Evolutionary conservation across 2,797 vertebrate species (phyloP).

Genomic region (Notoglanidium macrostoma): DNA sequence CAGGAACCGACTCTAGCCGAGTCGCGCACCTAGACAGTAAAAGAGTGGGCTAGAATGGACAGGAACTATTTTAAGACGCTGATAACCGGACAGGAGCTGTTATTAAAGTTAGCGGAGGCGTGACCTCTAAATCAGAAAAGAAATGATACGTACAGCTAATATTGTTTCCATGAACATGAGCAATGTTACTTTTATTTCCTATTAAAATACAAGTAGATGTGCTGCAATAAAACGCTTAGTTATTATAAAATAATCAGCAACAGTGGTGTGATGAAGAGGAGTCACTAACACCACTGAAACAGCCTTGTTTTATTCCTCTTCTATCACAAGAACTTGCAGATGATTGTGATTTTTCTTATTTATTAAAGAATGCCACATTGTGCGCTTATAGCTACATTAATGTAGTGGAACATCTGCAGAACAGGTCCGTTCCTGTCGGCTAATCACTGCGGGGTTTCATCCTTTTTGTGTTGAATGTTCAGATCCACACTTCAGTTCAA

Average conservation of each 20-base stretch:
- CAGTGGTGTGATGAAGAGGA: no score
- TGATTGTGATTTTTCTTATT: background rate
- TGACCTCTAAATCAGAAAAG: background rate
- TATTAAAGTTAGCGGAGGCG: background rate
- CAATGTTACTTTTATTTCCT: background rate
- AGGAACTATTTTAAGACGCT: background rate
- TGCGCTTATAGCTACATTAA: background rate
- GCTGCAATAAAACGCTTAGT: background rate
- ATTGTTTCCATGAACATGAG: background rate
- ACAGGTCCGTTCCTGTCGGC: background rate
- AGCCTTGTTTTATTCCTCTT: background rate
- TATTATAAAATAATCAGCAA: no score
- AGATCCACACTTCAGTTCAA: background rate
- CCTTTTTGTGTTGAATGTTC: background rate
- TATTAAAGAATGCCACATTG: background rate
- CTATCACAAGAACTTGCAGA: background rate
- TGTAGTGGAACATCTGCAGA: background rate
- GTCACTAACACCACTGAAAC: no score
- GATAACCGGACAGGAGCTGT: background rate
- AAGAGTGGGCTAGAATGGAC: background rate
- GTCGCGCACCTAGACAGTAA: background rate
- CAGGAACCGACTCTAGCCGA: background rate
- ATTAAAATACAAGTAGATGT: background rate
- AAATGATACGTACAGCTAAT: background rate
- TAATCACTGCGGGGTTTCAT: background rate